A percentile compares a stretch with the other conserved stretches of the same genome.
These are phyloP conservation scores for Nephotettix cincticeps DNA, from an alignment of 1,140 invertebrate species.

Conservation along the genomic window DNA sequence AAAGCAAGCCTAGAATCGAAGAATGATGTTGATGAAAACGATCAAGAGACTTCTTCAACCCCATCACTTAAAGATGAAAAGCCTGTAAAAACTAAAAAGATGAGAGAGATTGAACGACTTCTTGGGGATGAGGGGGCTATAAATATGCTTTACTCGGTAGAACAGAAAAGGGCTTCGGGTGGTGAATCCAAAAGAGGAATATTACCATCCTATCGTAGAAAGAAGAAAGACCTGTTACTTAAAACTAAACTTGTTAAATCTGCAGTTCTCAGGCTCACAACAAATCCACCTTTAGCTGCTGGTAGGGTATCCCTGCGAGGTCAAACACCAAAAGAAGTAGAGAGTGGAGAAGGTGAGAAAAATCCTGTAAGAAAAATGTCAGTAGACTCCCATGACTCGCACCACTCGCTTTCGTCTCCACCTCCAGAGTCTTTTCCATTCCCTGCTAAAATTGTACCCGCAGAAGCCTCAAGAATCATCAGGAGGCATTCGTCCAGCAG, in stretches of 20 bases:
- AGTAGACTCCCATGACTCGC: conserved; percentile 38
- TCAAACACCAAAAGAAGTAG: conserved; percentile 13
- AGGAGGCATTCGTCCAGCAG: conserved; percentile 73
- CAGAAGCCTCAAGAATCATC: conserved; percentile 76
- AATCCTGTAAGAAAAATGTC: conserved; percentile 32
- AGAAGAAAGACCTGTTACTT: conserved; percentile 42
- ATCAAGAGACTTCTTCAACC: neutral
- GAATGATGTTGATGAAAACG: neutral
- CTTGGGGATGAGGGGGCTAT: conserved; percentile 83
- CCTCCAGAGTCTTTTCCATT: conserved; percentile 47
- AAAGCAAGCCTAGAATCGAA: neutral
- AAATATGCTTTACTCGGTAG: conserved; percentile 77
- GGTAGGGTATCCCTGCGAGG: conserved; percentile 18
- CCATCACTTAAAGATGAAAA: neutral
- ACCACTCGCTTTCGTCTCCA: conserved; percentile 48
- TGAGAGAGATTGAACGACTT: conserved; percentile 68
- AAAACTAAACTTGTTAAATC: conserved; percentile 56
- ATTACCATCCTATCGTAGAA: conserved; percentile 42
- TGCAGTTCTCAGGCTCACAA: conserved; percentile 51
- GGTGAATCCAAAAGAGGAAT: conserved; percentile 38
- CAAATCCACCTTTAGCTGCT: conserved; percentile 19
- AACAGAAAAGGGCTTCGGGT: conserved; percentile 48
- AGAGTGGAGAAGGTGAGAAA: neutral
- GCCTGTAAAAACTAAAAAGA: conserved; percentile 41
- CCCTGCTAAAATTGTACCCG: conserved; percentile 52